A percentile compares a stretch with the other conserved stretches of the same genome.
These are phyloP conservation scores for Papilio dardanus DNA, from an alignment of 1,140 invertebrate species.

Conservation along the genomic window DNA sequence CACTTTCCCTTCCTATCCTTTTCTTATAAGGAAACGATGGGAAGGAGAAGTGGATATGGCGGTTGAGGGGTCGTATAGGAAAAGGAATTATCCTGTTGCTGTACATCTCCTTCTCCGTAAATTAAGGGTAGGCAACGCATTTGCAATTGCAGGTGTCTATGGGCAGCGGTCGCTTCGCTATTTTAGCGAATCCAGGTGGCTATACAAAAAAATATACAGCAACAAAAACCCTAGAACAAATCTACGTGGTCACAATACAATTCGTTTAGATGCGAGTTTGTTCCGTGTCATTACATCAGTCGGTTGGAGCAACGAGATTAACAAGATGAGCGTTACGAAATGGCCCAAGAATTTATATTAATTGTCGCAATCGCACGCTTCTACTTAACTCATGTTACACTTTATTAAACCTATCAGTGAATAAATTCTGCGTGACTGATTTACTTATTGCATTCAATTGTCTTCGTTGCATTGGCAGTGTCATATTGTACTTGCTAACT, in stretches of 20 bases:
- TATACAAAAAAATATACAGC: too few relatives aligned
- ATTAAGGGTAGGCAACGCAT: too few relatives aligned
- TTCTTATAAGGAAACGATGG: too few relatives aligned
- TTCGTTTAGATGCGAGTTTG: conserved; percentile 3
- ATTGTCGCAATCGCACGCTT: conserved; percentile 53
- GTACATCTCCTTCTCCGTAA: too few relatives aligned
- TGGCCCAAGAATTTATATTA: conserved; percentile 55
- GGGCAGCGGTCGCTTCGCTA: too few relatives aligned
- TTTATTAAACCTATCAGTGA: conserved; percentile 46
- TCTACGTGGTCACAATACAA: conserved; percentile 12
- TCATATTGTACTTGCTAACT: not conserved
- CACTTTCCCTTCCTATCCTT: too few relatives aligned
- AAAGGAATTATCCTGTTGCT: too few relatives aligned
- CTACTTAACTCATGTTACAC: conserved; percentile 44
- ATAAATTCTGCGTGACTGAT: conserved; percentile 27
- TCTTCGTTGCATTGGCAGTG: not conserved
- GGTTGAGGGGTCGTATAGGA: too few relatives aligned
- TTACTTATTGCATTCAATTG: conserved; percentile 31
- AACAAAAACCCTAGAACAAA: not conserved
- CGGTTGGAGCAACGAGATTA: conserved; percentile 46
- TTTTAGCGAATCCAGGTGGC: too few relatives aligned
- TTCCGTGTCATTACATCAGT: conserved; percentile 26
- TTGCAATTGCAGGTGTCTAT: too few relatives aligned
- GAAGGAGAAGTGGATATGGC: too few relatives aligned
- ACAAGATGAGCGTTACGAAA: conserved; percentile 57